phyloP scores from a whole-genome alignment of 2,888 invertebrate species.

The Hylaea fasciaria region DNA sequence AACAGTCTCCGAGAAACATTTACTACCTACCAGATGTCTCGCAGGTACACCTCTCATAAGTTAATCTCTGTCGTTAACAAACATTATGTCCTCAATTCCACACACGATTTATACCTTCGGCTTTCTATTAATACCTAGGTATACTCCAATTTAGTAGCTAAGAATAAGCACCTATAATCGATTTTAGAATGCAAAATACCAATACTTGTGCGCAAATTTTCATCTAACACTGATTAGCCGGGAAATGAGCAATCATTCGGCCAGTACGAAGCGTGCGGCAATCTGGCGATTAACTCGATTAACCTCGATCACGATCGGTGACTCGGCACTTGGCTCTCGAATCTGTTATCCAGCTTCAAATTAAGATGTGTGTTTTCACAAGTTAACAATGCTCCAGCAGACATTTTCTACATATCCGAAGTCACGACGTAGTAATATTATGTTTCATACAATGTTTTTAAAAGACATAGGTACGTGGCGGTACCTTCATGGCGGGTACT shows the following conservation, averaged over 20 bases:
- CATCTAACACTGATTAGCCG: constrained; percentile 53
- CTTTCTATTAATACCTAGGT: not conserved
- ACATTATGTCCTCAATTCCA: too few relatives aligned
- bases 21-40: too few relatives aligned
- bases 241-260: constrained; percentile 62
- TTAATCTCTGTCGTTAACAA: too few relatives aligned
- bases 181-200: constrained; percentile 6
- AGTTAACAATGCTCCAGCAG: too few relatives aligned
- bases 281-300: constrained; percentile 64
- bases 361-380: too few relatives aligned
- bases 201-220: constrained; percentile 34
- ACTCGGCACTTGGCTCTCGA: constrained; percentile 15
- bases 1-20: too few relatives aligned
- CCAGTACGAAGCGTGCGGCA: constrained; percentile 47
- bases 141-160: not conserved
- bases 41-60: too few relatives aligned
- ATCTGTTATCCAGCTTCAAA: constrained; percentile 12
- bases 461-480: too few relatives aligned
- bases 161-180: not conserved
- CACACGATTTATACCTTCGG: not conserved
- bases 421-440: too few relatives aligned
- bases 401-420: too few relatives aligned
- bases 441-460: too few relatives aligned
- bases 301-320: constrained; percentile 51
- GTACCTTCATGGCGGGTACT: too few relatives aligned